Evolutionary conservation across 2,797 vertebrate species (phyloP).

Genomic region (Gouania willdenowi): DNA sequence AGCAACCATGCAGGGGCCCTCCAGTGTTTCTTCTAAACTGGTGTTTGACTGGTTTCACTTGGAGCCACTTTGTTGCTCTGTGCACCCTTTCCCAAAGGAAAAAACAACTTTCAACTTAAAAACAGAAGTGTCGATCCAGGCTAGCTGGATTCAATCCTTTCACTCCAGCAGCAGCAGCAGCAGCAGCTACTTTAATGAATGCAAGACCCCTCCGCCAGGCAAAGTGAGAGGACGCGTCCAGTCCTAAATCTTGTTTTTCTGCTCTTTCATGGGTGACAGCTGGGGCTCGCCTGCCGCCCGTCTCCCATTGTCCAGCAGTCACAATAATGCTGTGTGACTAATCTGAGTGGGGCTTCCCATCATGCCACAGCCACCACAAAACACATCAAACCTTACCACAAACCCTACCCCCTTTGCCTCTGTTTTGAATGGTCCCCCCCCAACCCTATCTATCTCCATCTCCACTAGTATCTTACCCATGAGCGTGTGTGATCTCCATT

Average conservation of each 20-base stretch:
- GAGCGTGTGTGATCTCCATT: constrained; percentile 68
- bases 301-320: constrained; percentile 86
- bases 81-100: constrained; percentile 39
- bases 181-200: constrained; percentile 83
- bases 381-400: constrained; percentile 59
- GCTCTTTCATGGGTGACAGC: constrained; percentile 93
- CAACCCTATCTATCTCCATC: background rate
- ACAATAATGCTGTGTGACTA: constrained; percentile 94
- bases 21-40: constrained; percentile 35
- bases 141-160: constrained; percentile 75
- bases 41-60: constrained; percentile 36
- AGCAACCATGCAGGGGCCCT: constrained; percentile 72
- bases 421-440: constrained; percentile 49
- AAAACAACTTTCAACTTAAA: constrained; percentile 47
- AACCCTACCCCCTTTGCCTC: constrained; percentile 15
- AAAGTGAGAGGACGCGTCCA: constrained; percentile 85
- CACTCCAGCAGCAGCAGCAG: background rate
- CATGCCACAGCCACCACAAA: constrained; percentile 77
- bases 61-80: constrained; percentile 40
- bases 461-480: constrained; percentile 20
- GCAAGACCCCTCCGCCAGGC: constrained; percentile 76
- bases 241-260: constrained; percentile 93
- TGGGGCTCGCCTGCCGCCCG: constrained; percentile 89
- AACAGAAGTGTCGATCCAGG: constrained; percentile 32
- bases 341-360: constrained; percentile 89